phyloP scores from a whole-genome alignment of 2,797 vertebrate genomes.

The Leptoclinus maculatus region DNA sequence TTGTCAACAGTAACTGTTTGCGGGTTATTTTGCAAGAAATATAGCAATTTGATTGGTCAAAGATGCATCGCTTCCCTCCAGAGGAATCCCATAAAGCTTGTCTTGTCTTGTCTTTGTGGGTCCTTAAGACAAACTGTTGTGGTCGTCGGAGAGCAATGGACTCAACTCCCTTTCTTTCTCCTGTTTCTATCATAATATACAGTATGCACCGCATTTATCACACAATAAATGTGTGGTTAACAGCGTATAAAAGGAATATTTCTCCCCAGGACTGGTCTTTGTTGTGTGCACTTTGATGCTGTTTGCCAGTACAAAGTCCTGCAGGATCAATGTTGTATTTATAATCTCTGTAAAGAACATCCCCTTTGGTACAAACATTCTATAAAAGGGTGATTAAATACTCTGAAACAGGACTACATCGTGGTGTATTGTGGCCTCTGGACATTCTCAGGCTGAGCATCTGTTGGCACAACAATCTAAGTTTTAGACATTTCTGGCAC shows the following conservation, averaged over 20 bases:
- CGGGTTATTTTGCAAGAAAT: neutral
- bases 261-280: neutral
- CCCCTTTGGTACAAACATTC: neutral
- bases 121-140: slow-evolving; percentile 2
- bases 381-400: slow-evolving; percentile 24
- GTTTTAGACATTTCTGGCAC: neutral
- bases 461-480: neutral
- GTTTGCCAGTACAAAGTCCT: neutral
- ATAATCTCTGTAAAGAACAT: slow-evolving; percentile 27
- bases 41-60: neutral
- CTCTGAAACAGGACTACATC: neutral
- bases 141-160: neutral
- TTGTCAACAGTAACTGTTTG: neutral
- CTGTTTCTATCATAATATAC: neutral
- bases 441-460: neutral
- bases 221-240: neutral
- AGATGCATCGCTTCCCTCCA: neutral
- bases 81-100: neutral
- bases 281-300: neutral
- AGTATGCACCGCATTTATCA: slow-evolving; percentile 1
- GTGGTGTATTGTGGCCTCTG: neutral
- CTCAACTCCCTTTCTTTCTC: neutral
- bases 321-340: slow-evolving; percentile 12
- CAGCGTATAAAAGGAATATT: neutral
- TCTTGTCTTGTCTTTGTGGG: neutral